Evolutionary conservation across 2,113 vertebrate genomes (phyloP).

Genomic region (Calypte anna): DNA sequence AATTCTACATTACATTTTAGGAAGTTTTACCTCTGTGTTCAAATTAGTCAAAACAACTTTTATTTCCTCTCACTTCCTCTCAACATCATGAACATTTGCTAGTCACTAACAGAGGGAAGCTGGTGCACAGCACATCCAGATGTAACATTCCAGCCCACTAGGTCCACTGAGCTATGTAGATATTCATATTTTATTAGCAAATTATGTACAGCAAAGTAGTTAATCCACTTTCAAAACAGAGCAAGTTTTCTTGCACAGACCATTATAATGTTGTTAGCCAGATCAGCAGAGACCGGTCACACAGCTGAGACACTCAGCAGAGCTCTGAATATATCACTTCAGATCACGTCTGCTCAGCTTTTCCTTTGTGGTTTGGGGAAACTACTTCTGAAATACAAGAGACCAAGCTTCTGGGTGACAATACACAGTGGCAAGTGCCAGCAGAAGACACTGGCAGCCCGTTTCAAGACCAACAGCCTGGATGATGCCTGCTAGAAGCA

Average conservation of each 20-base stretch:
- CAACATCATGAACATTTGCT: background rate
- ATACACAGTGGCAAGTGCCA: background rate
- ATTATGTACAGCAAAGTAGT: background rate
- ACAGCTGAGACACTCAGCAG: background rate
- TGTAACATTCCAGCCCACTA: background rate
- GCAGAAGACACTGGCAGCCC: background rate
- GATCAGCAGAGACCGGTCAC: background rate
- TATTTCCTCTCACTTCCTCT: background rate
- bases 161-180: background rate
- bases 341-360: background rate
- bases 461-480: background rate
- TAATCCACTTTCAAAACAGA: background rate
- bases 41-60: background rate
- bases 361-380: background rate
- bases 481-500: background rate
- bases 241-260: background rate
- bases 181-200: background rate
- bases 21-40: background rate
- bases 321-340: background rate
- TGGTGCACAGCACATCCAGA: background rate
- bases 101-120: background rate
- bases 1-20: background rate
- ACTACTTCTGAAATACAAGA: background rate
- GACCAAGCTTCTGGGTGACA: background rate
- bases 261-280: rapidly evolving